Evolutionary conservation across 1,140 invertebrate species (phyloP).

Genomic region (Procambarus virginalis): DNA sequence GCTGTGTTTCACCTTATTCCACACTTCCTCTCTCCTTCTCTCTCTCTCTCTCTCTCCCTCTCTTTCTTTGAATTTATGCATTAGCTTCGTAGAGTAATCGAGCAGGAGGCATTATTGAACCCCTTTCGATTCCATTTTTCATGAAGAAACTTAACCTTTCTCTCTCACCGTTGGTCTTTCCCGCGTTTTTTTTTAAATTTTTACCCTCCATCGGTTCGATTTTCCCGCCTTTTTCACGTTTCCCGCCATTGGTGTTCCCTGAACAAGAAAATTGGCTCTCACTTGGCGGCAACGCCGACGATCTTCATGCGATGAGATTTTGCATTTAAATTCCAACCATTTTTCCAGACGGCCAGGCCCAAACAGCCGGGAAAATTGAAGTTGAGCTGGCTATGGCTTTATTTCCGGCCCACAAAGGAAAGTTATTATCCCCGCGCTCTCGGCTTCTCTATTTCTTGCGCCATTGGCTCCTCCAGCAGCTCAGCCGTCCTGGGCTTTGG

Average conservation of each 20-base stretch:
- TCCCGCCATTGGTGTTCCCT: conserved; percentile 67
- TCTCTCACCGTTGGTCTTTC: no score
- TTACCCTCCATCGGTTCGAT: conserved; percentile 52
- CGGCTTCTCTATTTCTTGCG: conserved; percentile 66
- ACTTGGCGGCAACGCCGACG: conserved; percentile 57
- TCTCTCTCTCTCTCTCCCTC: not conserved
- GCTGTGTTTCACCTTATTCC: not conserved
- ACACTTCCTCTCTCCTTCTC: not conserved
- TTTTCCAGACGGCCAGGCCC: conserved; percentile 67
- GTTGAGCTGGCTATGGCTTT: conserved; percentile 67
- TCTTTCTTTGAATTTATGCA: not conserved
- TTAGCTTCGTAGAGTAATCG: not conserved
- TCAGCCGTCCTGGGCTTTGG: conserved; percentile 10
- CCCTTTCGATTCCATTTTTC: not conserved
- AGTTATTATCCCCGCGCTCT: conserved; percentile 65
- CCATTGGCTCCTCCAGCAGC: conserved; percentile 57
- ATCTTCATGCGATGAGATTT: conserved; percentile 68
- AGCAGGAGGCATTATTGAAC: not conserved
- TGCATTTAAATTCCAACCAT: conserved; percentile 69
- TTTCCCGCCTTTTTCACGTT: conserved; percentile 59
- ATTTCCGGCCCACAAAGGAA: conserved; percentile 67
- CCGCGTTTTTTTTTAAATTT: not conserved
- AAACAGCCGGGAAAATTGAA: conserved; percentile 69
- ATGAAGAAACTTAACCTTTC: not conserved
- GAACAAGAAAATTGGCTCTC: conserved; percentile 69